Base-by-base conservation (phyloP, 2,888 invertebrate genomes). In the Melieria crassipennis region DNA sequence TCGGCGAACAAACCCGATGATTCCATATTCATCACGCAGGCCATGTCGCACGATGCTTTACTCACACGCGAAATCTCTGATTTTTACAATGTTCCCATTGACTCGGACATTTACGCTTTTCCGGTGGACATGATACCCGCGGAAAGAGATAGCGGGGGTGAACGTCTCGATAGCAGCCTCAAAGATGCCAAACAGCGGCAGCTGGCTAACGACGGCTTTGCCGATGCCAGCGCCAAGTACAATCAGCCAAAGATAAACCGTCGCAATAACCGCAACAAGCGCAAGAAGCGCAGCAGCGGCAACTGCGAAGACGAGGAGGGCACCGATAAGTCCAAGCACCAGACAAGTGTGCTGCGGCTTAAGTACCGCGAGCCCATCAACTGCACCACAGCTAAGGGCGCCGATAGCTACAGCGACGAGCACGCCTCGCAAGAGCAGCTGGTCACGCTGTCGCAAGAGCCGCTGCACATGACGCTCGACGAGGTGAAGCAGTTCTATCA, bases 11-110 rank as follows among this genome's bases (percentile, higher is more conserved):
- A 92, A 86, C 91, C 90, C 1, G 94, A 94, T 81, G 95, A 95
- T 84, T 94, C 94, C 30, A 94, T 91, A 82, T 95, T 95, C 83
- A 95, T 95, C 77, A 95, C 94, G 1, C 94, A 94, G 82, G 95
- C 95, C 48, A 94, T 95, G 88, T 95, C 94, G 1, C 95, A 95
- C 82, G 95, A 95, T 82, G 92, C 94, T 3, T 88, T 95, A 52
- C 89, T 91, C 75, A 91, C 92, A n/a, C 91, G 92, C 75, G 93
- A 93, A 82, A 94, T 94, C 73, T 91, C 91, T 52, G 94, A 94
- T 85, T 91, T 95, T 89, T 95, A 95, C 85, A 95, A 94, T 87
- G 95, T 95, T 73, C 95, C 95, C 75, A 93, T 94, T 79, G 95
- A 95, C 83, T 94, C 94, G 79, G 95, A 95, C 85, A 93, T 95